These are phyloP conservation scores for Papilio demoleus DNA, from an alignment of 2,888 invertebrate genomes.

Conservation along the genomic window DNA sequence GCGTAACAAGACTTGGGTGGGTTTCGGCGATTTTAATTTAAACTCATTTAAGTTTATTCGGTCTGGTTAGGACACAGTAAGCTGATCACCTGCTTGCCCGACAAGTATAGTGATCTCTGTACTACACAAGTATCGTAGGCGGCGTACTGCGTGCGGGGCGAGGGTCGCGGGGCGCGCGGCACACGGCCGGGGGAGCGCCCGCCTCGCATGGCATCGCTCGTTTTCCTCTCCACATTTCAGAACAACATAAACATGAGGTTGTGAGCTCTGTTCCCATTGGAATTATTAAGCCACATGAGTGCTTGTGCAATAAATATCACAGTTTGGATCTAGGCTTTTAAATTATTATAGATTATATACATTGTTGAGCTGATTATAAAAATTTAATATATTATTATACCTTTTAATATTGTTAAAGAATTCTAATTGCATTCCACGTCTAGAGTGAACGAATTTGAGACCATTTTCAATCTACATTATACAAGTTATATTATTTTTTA, in stretches of 20 bases:
- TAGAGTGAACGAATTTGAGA: constrained; percentile 84
- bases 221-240: constrained; percentile 67
- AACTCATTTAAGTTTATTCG: constrained; percentile 47
- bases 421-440: constrained; percentile 85
- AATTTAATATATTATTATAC: constrained; percentile 85
- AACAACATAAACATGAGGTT: constrained; percentile 78
- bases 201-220: constrained; percentile 62
- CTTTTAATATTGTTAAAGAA: constrained; percentile 85
- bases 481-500: constrained; percentile 82
- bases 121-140: constrained; percentile 13
- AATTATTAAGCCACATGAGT: constrained; percentile 82
- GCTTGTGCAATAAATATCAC: constrained; percentile 85
- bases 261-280: constrained; percentile 83
- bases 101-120: constrained; percentile 51
- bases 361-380: constrained; percentile 86
- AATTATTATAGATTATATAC: constrained; percentile 86
- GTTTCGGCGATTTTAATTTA: constrained; percentile 53
- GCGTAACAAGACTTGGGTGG: constrained; percentile 64
- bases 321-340: constrained; percentile 85
- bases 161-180: too few relatives aligned
- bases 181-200: background rate
- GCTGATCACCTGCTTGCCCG: constrained; percentile 56
- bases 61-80: constrained; percentile 54
- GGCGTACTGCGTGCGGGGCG: background rate
- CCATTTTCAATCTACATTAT: constrained; percentile 83